Base-by-base conservation (phyloP, 2,797 vertebrate genomes). In the Oryzias sinensis region DNA sequence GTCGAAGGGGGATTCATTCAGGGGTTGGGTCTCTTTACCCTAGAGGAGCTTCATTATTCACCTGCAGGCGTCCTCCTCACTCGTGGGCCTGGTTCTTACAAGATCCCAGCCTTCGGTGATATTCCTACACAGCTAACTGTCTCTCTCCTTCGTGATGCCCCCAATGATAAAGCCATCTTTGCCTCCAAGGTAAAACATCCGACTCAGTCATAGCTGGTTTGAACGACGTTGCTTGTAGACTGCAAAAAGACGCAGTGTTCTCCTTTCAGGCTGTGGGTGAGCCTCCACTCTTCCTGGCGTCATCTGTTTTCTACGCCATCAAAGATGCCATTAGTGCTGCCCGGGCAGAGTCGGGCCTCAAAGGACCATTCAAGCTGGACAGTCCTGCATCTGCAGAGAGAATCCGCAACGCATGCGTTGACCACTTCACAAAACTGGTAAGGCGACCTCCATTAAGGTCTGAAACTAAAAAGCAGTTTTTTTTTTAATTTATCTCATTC, bases 1-100 rank as follows among this genome's bases (percentile, higher is more conserved):
- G 91, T 98, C 53, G 97, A 98, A 79, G 97, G 97, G 15, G 97
- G 74, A 0, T 99, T 99, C 81, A 90, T 96, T 64, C 97, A 99
- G 85, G 97, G 97, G 24, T 71, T 97, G 45, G 97, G 96, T 27
- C 94, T 98, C 64, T 98, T 96, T 83, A 97, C 96, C 5, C 74
- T 98, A 81, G 97, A 99, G 84, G 93, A 99, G 82, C 83, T 98
- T 3, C 94, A 92, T 18, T 99, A 97, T 45, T 98, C 96, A 1
- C 94, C 95, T 0, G 76, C 90, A 3, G 97, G 97, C 0, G 88
- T 87, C 63, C 83, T 99, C 55, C 93, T 94, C 44, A 97, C 94
- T 1, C 92, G 94, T 0, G 96, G 97, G 22, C 97, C 97, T 2
- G 94, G 95, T 11, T 92, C 92, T 72, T 99, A 99, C 76, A 99